Evolutionary conservation across 2,113 vertebrate genomes (phyloP), one percentile per base, ranked within the genome.

Genomic region (Leucopternis melanops): DNA sequence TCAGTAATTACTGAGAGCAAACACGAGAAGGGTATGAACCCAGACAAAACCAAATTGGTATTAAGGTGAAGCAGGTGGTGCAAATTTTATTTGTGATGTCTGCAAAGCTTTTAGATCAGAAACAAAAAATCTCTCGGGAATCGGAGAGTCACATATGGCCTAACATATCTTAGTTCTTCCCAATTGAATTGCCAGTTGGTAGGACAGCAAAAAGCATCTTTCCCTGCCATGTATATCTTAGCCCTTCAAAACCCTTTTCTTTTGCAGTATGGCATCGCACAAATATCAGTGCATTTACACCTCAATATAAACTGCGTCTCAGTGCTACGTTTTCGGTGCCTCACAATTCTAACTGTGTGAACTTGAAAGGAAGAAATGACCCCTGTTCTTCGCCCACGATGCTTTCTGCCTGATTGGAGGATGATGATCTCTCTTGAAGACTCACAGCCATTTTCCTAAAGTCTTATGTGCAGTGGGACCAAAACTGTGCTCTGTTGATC

Each of bases 1-100:
- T 94, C 79, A 79, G 88, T 94, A 92, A 96, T 96, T 91, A 52
- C 92, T 45, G 74, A 97, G 32, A 92, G 87, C 89, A 97, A 97
- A 94, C 74, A 95, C 1, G 17, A 92, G 57, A 61, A 89, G 70
- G 62, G 66, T 75, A n/a, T 49, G 91, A 94, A 77, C 86, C 66
- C 45, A 70, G 82, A 59, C 22, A 45, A 85, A 94, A 92, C 20
- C 61, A 50, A 81, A 81, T 55, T 54, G 69, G 40, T 93, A 32
- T 15, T 52, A 84, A 93, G 90, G 92, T 88, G 91, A 90, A 72
- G 77, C 86, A 94, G 94, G 85, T 86, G 81, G 71, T 61, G 75
- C 78, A 55, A 49, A 84, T 94, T 88, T 74, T 69, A 58, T 75
- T 94, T 85, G 81, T 15, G 0, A 34, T 90, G 87, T 96, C 94